phyloP scores from a whole-genome alignment of 2,113 vertebrate genomes.

The Leptobrachium leishanense region DNA sequence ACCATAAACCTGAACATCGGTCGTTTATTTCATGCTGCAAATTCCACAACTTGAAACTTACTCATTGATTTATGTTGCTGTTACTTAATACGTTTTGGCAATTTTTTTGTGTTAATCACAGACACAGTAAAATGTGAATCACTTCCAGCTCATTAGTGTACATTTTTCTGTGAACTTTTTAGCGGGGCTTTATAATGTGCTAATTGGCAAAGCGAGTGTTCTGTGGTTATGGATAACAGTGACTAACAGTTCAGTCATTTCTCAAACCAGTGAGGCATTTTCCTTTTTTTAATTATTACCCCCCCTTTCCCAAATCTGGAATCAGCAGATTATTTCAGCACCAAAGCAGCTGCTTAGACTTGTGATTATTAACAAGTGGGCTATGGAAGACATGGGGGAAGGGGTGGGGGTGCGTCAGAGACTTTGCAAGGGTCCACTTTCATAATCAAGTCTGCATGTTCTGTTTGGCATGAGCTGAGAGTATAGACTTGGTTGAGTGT shows the following conservation, averaged over 20 bases:
- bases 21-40: conserved; percentile 17
- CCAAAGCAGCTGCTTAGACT: conserved; percentile 40
- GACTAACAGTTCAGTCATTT: conserved; percentile 57
- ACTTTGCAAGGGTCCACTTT: background rate
- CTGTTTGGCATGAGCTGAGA: background rate
- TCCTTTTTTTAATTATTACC: conserved; percentile 51
- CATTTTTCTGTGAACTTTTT: conserved; percentile 26
- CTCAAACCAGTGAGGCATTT: conserved; percentile 48
- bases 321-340: conserved; percentile 52
- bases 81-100: conserved; percentile 38
- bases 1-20: conserved; percentile 21
- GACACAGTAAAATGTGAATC: conserved; percentile 30
- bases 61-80: conserved; percentile 37
- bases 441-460: background rate
- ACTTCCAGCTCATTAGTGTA: conserved; percentile 30
- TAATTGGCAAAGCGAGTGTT: conserved; percentile 49
- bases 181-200: conserved; percentile 33
- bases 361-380: conserved; percentile 47
- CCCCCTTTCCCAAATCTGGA: conserved; percentile 26
- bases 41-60: conserved; percentile 22
- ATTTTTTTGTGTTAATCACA: conserved; percentile 35
- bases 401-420: too few species aligned
- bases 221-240: conserved; percentile 36
- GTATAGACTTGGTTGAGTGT: too few species aligned
- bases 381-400: background rate